Base-by-base conservation (phyloP, 2,113 vertebrate species). In the Nothoprocta pentlandii region DNA sequence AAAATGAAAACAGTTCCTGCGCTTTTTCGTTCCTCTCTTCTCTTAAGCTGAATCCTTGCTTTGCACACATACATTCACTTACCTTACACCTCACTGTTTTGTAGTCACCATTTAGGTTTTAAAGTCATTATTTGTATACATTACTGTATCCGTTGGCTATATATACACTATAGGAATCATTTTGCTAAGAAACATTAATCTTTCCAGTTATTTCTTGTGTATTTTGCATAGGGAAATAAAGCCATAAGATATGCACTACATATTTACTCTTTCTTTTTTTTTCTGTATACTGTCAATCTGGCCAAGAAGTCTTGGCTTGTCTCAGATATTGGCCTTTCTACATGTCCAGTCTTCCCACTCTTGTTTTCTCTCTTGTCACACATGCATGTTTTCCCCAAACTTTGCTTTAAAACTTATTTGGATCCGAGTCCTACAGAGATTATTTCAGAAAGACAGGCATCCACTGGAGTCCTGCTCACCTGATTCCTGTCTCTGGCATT, bases 401-500 rank as follows among this genome's bases (percentile, higher is more conserved):
- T 66, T 30, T 14, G 36, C 34, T 69, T 54, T 26, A 8, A 16
- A 10, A 58, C 17, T 25, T 39, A 59, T 47, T 32, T 49, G 14
- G 46, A 6, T 25, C 21, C 58, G 67, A 90, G 82, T 6, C 8
- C 28, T 1, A 0, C 0, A 2, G 47, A 3, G 32, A 63, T 13
- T 13, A 30, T 49, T 46, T 46, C 41, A 7, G 32, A 36, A 83
- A n/a, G 9, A 20, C 46, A 12, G 22, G 5, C 6, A 62, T 58
- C 28, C 51, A 16, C 4, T 34, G 23, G 44, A 68, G n/a, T 23
- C 25, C 68, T 47, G 78, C 98, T 95, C 98, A 99, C 99, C 99
- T 99, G 99, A 96, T 99, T 99, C 83, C 99, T 98, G 96, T 99
- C 99, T 56, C 99, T 98, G 89, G 99, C 99, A 47, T 99, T 99